These are phyloP conservation scores for Drosophila parabipectinata DNA, from an alignment of 1,140 invertebrate genomes.

Conservation along the genomic window DNA sequence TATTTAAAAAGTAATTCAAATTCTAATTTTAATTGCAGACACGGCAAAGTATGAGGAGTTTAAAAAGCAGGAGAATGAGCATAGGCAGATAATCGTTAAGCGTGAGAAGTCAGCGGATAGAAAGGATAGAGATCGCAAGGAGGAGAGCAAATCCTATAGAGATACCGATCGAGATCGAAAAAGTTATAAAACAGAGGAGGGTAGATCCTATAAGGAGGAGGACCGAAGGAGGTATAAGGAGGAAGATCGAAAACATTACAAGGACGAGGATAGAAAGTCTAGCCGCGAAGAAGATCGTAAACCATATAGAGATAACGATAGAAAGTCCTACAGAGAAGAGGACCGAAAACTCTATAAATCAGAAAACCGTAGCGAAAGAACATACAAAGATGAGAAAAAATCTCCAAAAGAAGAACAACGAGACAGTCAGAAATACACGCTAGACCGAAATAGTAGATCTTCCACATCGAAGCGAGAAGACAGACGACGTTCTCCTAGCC, in stretches of 20 bases:
- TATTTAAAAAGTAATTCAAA: neutral
- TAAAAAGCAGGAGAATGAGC: constrained; percentile 85
- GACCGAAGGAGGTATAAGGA: constrained; percentile 18
- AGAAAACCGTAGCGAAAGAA: constrained; percentile 1
- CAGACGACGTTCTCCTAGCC: constrained; percentile 28
- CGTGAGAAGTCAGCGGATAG: constrained; percentile 39
- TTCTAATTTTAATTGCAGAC: constrained; percentile 85
- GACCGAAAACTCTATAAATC: constrained; percentile 27
- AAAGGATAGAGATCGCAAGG: constrained; percentile 29
- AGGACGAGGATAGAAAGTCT: constrained; percentile 28
- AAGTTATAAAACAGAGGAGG: constrained; percentile 1
- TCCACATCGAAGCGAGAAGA: constrained; percentile 34
- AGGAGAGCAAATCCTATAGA: constrained; percentile 10
- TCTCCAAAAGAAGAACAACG: constrained; percentile 18
- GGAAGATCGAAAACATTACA: constrained; percentile 15
- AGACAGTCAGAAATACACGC: constrained; percentile 10
- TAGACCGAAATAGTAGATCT: constrained; percentile 31
- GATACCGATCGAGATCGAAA: constrained; percentile 30
- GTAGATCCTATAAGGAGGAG: constrained; percentile 1
- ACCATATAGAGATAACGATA: constrained; percentile 1
- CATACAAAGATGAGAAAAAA: constrained; percentile 14
- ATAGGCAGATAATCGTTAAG: constrained; percentile 74
- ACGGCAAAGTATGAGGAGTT: constrained; percentile 88
- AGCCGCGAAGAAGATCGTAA: constrained; percentile 30
- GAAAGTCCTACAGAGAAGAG: constrained; percentile 26